Evolutionary conservation across 1,140 invertebrate genomes (phyloP), one percentile per base, ranked within the genome.

Genomic region (Stegodyphus dumicola): DNA sequence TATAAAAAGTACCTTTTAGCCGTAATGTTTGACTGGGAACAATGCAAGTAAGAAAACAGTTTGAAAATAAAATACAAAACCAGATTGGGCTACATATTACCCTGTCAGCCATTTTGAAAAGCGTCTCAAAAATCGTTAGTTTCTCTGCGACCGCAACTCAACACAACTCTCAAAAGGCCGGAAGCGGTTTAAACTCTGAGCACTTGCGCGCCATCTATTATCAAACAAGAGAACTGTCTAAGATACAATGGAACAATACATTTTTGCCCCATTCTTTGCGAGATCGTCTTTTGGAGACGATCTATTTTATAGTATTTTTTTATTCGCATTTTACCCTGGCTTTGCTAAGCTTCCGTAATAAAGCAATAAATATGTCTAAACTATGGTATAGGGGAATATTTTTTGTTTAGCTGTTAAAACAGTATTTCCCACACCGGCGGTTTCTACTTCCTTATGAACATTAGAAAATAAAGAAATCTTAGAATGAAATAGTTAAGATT

Each of bases 91-190:
- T 60, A 81, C 79, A 81, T 81, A 81, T 81, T 81, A 81, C 70
- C 79, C 79, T 81, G 79, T 66, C 79, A 81, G 79, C 79, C 79
- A 81, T 81, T 81, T 81, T 81, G 79, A 81, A 81, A 81, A 81
- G 79, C 79, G 79, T 81, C 79, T 74, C 79, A 33, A 81, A 80
- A 81, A 81, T 81, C 60, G 79, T 81, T 81, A 81, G 70, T 81
- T 81, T 56, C 60, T 81, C 79, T 60, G 70, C 53, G 70, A 81
- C 79, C 79, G 79, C 79, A 81, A 81, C 79, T 81, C 79, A 74
- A 74, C 70, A 18, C 48, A 73, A 65, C 70, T 81, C 79, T 81
- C 69, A 81, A 81, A 81, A 81, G 79, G 56, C 79, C 79, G 79
- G 79, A 81, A 81, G 79, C 79, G 70, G 79, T 81, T 81, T 81